These are phyloP conservation scores for Chorisops tibialis DNA, from an alignment of 2,888 invertebrate genomes.

Conservation along the genomic window DNA sequence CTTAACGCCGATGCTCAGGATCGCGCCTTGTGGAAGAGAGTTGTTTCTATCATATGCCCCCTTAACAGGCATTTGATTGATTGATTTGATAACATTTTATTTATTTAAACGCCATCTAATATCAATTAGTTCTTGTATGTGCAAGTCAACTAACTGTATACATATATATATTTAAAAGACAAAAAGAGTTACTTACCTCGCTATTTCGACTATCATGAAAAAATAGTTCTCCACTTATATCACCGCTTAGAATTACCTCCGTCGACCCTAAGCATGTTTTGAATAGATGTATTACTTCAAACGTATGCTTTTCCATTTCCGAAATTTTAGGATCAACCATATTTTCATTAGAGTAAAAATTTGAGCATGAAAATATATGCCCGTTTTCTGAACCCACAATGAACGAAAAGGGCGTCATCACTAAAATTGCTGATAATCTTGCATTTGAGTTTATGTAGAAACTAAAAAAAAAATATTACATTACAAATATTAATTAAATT, in stretches of 20 bases:
- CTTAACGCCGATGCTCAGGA: too few species aligned
- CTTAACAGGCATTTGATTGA: too few species aligned
- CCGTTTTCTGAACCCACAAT: conserved; percentile 48
- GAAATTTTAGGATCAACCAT: conserved; percentile 32
- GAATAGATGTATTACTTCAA: conserved; percentile 43
- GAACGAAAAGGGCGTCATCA: conserved; percentile 41
- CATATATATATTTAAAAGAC: too few species aligned
- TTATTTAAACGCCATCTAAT: too few species aligned
- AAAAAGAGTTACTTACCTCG: conserved; percentile 37
- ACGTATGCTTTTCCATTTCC: conserved; percentile 44
- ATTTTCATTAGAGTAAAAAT: conserved; percentile 1
- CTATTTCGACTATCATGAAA: conserved; percentile 43
- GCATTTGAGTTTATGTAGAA: conserved; percentile 28
- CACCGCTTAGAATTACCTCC: conserved; percentile 45
- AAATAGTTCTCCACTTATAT: conserved; percentile 48
- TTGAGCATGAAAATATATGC: conserved; percentile 44
- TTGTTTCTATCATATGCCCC: too few species aligned
- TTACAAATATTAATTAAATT: not conserved
- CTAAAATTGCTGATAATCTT: conserved; percentile 42
- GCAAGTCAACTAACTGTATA: too few species aligned
- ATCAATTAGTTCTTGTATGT: too few species aligned
- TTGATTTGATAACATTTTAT: too few species aligned
- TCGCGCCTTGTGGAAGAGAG: too few species aligned
- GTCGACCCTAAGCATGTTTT: conserved; percentile 39
- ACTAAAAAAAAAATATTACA: conserved; percentile 5